These are phyloP conservation scores for Allochrocebus solatus DNA, from an alignment of 2,797 vertebrate species.

Conservation along the genomic window DNA sequence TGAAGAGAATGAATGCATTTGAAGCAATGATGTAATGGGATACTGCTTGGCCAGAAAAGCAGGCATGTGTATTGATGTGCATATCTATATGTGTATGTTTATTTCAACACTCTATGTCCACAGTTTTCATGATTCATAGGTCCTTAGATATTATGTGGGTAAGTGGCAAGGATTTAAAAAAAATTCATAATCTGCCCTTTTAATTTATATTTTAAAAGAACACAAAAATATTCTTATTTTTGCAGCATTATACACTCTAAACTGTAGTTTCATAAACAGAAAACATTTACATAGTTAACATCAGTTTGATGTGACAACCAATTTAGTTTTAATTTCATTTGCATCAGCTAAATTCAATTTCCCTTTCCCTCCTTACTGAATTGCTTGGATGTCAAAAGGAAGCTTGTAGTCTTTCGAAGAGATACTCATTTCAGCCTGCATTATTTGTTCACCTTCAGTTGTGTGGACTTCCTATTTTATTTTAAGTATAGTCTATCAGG, in stretches of 20 bases:
- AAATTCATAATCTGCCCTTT: slow-evolving; percentile 38
- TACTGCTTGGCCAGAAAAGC: slow-evolving; percentile 65
- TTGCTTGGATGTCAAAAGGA: slow-evolving; percentile 65
- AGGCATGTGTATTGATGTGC: slow-evolving; percentile 36
- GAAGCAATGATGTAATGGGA: slow-evolving; percentile 90
- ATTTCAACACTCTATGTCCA: background rate
- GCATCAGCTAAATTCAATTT: slow-evolving; percentile 79
- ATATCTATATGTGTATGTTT: slow-evolving; percentile 21
- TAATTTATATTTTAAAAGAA: slow-evolving; percentile 58
- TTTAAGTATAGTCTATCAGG: slow-evolving; percentile 58
- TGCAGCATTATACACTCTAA: slow-evolving; percentile 51
- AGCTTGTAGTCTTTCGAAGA: slow-evolving; percentile 66
- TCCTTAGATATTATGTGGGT: slow-evolving; percentile 40
- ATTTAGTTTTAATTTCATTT: slow-evolving; percentile 85
- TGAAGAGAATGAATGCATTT: slow-evolving; percentile 84
- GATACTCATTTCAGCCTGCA: slow-evolving; percentile 42
- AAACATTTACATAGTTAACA: slow-evolving; percentile 82
- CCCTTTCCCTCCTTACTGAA: slow-evolving; percentile 64
- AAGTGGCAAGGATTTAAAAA: slow-evolving; percentile 15
- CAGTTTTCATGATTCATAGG: slow-evolving; percentile 2
- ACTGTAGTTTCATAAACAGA: slow-evolving; percentile 73
- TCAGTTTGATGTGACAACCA: slow-evolving; percentile 78
- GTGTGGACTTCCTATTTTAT: background rate
- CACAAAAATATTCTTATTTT: slow-evolving; percentile 51
- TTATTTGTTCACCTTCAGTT: slow-evolving; percentile 56